phyloP scores from a whole-genome alignment of 2,113 vertebrate genomes.

The Condylura cristata region DNA sequence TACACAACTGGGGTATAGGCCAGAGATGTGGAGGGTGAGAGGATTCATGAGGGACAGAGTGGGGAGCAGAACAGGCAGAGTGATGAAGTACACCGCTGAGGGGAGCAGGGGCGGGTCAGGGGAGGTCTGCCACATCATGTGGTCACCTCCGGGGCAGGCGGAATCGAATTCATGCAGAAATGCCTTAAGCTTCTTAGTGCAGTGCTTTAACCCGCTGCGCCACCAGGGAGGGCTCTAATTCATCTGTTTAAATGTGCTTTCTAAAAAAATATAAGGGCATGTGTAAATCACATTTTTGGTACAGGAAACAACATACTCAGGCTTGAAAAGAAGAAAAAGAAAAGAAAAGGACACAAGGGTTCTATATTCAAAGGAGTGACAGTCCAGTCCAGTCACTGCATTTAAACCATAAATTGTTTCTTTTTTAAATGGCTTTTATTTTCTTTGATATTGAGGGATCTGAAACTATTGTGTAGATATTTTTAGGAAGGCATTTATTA shows the following conservation, averaged over 20 bases:
- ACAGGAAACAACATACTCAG: constrained; percentile 46
- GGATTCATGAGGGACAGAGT: no score
- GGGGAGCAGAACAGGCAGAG: no score
- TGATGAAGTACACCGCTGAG: no score
- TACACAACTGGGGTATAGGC: no score
- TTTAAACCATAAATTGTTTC: background rate
- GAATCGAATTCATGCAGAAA: no score
- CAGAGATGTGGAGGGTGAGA: no score
- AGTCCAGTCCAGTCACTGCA: background rate
- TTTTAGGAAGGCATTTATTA: constrained; percentile 40
- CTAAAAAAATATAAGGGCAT: constrained; percentile 13
- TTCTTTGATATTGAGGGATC: background rate
- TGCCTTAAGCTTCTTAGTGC: no score
- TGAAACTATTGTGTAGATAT: background rate
- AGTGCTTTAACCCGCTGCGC: no score
- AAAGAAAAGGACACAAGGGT: background rate
- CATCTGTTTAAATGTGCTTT: constrained; percentile 39
- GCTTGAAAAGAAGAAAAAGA: background rate
- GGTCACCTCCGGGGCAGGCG: no score
- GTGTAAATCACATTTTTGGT: constrained; percentile 51
- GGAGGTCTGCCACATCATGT: no score
- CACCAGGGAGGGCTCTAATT: constrained; percentile 51
- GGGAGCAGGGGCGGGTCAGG: no score
- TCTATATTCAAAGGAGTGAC: background rate
- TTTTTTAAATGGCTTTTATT: background rate